Conservation (phyloP, 2,888 invertebrate genomes). For the Pseudolycoriella hygida region DNA sequence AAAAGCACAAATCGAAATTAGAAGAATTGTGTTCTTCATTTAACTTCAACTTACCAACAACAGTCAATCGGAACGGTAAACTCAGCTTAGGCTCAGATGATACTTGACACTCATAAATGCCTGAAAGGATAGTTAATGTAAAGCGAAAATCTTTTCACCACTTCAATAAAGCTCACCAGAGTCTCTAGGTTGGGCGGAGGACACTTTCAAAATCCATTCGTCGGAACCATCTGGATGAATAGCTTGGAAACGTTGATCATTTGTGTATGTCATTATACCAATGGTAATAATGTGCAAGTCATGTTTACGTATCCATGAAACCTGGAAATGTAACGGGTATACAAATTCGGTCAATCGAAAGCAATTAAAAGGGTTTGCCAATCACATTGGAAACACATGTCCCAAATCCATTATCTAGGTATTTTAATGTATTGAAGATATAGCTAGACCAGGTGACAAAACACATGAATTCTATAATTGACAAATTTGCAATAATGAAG, state of each 20-base stretch:
- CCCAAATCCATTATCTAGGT: too few species aligned
- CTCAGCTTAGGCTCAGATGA: slow-evolving; percentile 53
- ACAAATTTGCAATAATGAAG: too few species aligned
- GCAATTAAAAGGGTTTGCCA: too few species aligned
- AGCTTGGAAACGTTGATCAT: slow-evolving; percentile 45
- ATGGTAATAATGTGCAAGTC: slow-evolving; percentile 41
- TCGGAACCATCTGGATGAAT: slow-evolving; percentile 44
- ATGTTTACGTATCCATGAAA: slow-evolving; percentile 42
- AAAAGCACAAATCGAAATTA: too few species aligned
- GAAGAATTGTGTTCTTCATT: too few species aligned
- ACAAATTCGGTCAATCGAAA: too few species aligned
- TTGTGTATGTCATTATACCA: slow-evolving; percentile 44
- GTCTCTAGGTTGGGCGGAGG: slow-evolving; percentile 41
- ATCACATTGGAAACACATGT: too few species aligned
- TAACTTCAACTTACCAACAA: slow-evolving; percentile 47
- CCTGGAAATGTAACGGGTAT: slow-evolving; percentile 28
- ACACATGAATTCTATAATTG: too few species aligned
- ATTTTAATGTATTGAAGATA: too few species aligned
- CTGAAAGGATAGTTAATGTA: neutral
- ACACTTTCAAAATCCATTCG: slow-evolving; percentile 45
- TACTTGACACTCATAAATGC: slow-evolving; percentile 47
- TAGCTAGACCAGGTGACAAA: too few species aligned
- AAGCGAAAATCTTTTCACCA: too few species aligned
- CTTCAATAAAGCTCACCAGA: slow-evolving; percentile 20
- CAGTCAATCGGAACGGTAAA: slow-evolving; percentile 41